Evolutionary conservation across 2,888 invertebrate genomes (phyloP), one percentile per base, ranked within the genome.

Genomic region (Coelogynopora nodosa): DNA sequence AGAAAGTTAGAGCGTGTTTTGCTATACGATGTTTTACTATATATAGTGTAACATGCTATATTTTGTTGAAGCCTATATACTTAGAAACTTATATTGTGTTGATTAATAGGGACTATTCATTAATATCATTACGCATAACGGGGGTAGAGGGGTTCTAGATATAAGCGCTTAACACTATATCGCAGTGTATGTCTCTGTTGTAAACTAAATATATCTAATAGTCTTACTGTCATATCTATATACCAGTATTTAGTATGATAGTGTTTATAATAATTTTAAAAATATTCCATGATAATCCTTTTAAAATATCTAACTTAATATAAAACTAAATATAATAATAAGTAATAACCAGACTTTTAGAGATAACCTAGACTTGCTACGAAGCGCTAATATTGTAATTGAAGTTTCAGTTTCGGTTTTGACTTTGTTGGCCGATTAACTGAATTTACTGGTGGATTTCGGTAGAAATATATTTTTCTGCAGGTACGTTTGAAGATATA

Each of bases 1-100:
- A 74, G 74, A 74, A 74, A 74, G 74, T 74, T 74, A 74, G 74
- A 74, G 23, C 74, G 18, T 74, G 74, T 74, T 74, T 74, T 74
- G 23, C 74, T 74, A 74, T 74, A 74, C 10, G 74, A 74, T n/a
- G 74, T 74, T 74, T 74, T 74, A 74, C 74, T 74, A 23, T 49
- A 49, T 74, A 74, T 74, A 26, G 74, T 74, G 2, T 5, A 74
- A 74, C 74, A 26, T 74, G 74, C 74, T n/a, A 5, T 74, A n/a
- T n/a, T n/a, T n/a, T n/a, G n/a, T n/a, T n/a, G n/a, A n/a, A n/a
- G n/a, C n/a, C n/a, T n/a, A n/a, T n/a, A n/a, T n/a, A n/a, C n/a
- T n/a, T n/a, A 74, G n/a, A n/a, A n/a, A n/a, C 23, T 26, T 10
- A n/a, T 13, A 26, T 26, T n/a, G 5, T 13, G 5, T n/a, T 5